Percentiles rank a stretch among this genome's conserved stretches.
Conservation (phyloP, 2,797 vertebrate species). For the Coregonus ussuriensis region DNA sequence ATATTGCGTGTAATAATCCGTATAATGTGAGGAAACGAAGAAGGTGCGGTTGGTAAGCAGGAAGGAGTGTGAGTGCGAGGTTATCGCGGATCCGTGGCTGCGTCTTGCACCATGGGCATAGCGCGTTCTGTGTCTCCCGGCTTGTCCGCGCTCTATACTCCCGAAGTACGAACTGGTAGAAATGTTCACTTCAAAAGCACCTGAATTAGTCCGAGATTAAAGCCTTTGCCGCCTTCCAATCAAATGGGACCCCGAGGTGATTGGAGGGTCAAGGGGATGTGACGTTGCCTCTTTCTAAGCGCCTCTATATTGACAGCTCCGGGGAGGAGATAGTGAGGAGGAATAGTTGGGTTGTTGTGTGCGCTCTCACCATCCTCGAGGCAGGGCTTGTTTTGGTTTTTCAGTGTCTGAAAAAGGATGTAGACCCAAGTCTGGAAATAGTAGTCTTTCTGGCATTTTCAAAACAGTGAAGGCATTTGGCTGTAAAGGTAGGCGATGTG, state of each 20-base stretch:
- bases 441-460: no score
- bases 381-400: conserved; percentile 2
- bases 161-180: conserved; percentile 88
- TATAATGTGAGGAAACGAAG: conserved; percentile 63
- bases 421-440: background rate
- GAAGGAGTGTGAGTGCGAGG: conserved; percentile 67
- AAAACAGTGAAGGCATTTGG: background rate
- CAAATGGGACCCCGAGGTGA: conserved; percentile 99
- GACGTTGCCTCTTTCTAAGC: conserved; percentile 79
- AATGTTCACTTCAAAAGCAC: conserved; percentile 97
- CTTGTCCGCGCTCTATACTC: conserved; percentile 87
- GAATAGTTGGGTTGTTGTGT: conserved; percentile 66
- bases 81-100: conserved; percentile 75
- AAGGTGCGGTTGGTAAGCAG: conserved; percentile 58
- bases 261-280: conserved; percentile 99
- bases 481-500: background rate
- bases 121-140: conserved; percentile 68
- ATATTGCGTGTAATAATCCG: conserved; percentile 72
- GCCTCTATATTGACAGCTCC: conserved; percentile 77
- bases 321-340: conserved; percentile 70
- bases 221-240: conserved; percentile 99
- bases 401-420: background rate
- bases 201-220: conserved; percentile 99
- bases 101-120: conserved; percentile 80
- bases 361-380: conserved; percentile 53